Percentiles rank a stretch among this genome's conserved stretches.
Conservation (phyloP, 2,797 vertebrate genomes). For the Lindbergichthys nudifrons region DNA sequence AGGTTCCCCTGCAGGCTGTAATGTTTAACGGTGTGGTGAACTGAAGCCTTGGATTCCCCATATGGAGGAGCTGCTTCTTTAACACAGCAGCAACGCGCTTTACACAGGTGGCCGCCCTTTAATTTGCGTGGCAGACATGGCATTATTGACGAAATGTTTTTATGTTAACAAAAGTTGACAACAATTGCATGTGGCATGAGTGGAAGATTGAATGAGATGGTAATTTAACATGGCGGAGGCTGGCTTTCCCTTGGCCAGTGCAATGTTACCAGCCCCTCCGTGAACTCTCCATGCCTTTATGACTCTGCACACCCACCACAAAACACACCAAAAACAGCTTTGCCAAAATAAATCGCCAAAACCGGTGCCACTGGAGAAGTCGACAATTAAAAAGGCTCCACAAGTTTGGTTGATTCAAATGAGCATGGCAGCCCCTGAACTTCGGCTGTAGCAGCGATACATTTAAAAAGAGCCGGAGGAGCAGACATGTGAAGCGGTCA, state of each 20-base stretch:
- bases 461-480: slow-evolving; percentile 10
- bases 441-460: slow-evolving; percentile 22
- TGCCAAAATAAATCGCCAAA: background rate
- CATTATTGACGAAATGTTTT: background rate
- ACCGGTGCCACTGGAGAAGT: slow-evolving; percentile 9
- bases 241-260: slow-evolving; percentile 31
- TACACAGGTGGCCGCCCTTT: slow-evolving; percentile 25
- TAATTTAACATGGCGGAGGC: slow-evolving; percentile 76
- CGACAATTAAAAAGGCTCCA: slow-evolving; percentile 25
- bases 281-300: slow-evolving; percentile 60
- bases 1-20: background rate
- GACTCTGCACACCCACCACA: slow-evolving; percentile 38
- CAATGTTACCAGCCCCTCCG: slow-evolving; percentile 36
- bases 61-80: background rate
- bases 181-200: slow-evolving; percentile 34
- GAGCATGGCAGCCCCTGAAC: slow-evolving; percentile 36
- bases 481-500: slow-evolving; percentile 12
- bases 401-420: slow-evolving; percentile 58
- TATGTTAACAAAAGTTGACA: slow-evolving; percentile 60
- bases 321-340: background rate
- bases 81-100: background rate
- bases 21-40: background rate
- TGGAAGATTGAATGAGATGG: slow-evolving; percentile 46
- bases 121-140: background rate
- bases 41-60: background rate